Conservation (phyloP, 2,888 invertebrate species). For the Leuctra nigra region DNA sequence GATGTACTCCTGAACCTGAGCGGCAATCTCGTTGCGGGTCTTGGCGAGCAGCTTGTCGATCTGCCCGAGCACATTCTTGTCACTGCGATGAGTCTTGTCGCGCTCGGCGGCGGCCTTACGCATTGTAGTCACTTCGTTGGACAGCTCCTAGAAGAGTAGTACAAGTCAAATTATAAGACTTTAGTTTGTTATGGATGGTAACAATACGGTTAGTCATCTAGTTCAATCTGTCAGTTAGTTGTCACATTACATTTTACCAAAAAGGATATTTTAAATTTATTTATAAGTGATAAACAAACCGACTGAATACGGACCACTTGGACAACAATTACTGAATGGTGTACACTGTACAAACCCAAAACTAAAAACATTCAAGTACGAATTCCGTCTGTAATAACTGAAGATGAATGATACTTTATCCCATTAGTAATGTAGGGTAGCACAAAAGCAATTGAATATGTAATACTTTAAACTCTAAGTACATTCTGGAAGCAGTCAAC, state of each 20-base stretch:
- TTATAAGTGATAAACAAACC: no score
- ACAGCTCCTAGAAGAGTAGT: slow-evolving; percentile 19
- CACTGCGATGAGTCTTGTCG: slow-evolving; percentile 1
- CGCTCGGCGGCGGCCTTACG: neutral
- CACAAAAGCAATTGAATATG: no score
- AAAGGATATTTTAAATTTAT: no score
- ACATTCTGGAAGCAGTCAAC: no score
- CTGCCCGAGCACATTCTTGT: slow-evolving; percentile 30
- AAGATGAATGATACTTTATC: no score
- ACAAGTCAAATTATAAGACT: neutral
- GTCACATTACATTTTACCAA: neutral
- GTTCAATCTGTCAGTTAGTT: neutral
- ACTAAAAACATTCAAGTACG: no score
- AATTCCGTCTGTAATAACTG: no score
- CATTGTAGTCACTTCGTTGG: slow-evolving; percentile 9
- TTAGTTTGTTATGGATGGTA: neutral
- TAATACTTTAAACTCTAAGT: no score
- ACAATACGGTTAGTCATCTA: neutral
- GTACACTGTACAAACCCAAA: no score
- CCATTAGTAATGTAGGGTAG: no score
- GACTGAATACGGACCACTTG: no score
- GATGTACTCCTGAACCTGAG: slow-evolving; percentile 23
- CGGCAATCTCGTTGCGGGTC: slow-evolving; percentile 35
- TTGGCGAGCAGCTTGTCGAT: slow-evolving; percentile 38
- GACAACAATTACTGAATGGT: no score